Percentiles rank a stretch among this genome's conserved stretches.
phyloP scores from a whole-genome alignment of 2,113 vertebrate genomes.

The Zosterops hypoxanthus region DNA sequence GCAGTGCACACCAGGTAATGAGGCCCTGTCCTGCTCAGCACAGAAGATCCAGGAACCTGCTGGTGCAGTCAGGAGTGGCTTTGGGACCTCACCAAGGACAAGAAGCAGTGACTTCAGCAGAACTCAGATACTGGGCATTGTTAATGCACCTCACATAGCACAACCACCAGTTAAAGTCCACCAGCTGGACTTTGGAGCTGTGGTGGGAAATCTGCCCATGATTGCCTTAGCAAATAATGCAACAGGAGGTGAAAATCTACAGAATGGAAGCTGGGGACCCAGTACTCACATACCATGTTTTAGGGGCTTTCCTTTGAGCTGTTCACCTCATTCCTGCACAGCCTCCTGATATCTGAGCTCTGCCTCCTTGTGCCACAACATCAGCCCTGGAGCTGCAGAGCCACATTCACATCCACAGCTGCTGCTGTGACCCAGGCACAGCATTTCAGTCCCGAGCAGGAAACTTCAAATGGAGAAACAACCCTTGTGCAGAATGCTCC shows the following conservation, averaged over 20 bases:
- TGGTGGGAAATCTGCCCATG: background rate
- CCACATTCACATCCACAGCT: rapidly evolving
- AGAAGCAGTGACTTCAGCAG: rapidly evolving
- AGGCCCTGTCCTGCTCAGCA: background rate
- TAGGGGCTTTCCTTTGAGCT: background rate
- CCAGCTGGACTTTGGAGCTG: background rate
- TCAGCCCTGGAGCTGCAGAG: background rate
- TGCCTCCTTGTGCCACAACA: background rate
- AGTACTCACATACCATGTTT: rapidly evolving
- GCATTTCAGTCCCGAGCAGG: background rate
- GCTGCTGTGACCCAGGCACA: background rate
- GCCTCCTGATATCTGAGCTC: rapidly evolving
- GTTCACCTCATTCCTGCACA: background rate
- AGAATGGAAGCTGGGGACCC: background rate
- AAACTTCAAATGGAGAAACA: background rate
- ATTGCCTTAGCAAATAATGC: background rate
- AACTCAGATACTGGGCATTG: background rate
- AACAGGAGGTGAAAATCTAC: background rate
- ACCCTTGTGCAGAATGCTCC: rapidly evolving
- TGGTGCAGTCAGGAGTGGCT: background rate
- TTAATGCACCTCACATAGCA: background rate
- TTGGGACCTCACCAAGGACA: background rate
- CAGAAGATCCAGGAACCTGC: background rate
- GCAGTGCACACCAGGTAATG: background rate
- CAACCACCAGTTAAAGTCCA: background rate